phyloP scores from a whole-genome alignment of 2,113 vertebrate species.

The Halichoeres trimaculatus region DNA sequence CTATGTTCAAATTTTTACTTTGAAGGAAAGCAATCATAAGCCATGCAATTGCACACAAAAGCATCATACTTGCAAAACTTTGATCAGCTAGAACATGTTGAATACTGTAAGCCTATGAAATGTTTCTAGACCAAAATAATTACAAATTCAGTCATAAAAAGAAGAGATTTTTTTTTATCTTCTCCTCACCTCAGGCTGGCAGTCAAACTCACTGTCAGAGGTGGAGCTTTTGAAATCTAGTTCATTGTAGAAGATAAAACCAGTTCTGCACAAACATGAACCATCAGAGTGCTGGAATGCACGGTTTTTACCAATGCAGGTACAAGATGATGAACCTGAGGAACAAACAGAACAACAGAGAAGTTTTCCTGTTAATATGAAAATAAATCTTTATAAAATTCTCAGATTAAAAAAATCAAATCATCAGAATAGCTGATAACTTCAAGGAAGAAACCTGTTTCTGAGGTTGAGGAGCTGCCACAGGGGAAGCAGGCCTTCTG shows the following conservation, averaged over 20 bases:
- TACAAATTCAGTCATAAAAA: neutral
- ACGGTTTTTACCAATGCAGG: conserved; percentile 88
- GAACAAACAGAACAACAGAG: neutral
- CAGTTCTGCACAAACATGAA: conserved; percentile 90
- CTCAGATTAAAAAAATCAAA: neutral
- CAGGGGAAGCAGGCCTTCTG: conserved; percentile 91
- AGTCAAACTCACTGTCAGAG: conserved; percentile 86
- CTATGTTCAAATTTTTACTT: neutral
- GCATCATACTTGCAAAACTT: neutral
- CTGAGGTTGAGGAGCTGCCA: conserved; percentile 89
- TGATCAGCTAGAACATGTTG: neutral
- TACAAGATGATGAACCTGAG: conserved; percentile 87
- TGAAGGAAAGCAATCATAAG: neutral
- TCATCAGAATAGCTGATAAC: neutral
- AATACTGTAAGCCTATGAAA: neutral
- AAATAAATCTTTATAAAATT: too few species aligned
- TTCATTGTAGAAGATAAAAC: conserved; percentile 87
- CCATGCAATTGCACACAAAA: neutral
- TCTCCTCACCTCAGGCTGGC: conserved; percentile 87
- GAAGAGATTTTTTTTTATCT: neutral
- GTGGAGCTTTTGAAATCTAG: conserved; percentile 83
- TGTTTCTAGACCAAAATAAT: neutral
- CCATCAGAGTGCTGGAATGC: conserved; percentile 92
- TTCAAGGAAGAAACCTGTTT: conserved; percentile 76
- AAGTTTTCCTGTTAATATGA: neutral